Conservation (phyloP, 2,797 vertebrate species). For the Notolabrus celidotus region DNA sequence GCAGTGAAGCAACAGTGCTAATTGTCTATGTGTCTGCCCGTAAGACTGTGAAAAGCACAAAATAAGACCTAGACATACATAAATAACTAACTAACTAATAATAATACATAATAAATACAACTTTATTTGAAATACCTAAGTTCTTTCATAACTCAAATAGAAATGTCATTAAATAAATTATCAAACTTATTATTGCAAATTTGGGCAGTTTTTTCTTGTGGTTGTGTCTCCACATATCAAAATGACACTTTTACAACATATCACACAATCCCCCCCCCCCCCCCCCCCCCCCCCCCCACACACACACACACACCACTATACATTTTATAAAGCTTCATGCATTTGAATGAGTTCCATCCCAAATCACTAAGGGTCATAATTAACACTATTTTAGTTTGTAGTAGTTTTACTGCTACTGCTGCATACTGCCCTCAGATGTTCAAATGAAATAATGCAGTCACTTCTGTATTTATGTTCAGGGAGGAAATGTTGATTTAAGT, state of each 20-base stretch:
- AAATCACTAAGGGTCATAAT: background rate
- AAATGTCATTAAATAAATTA: background rate
- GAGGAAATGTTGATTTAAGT: background rate
- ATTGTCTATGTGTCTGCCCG: background rate
- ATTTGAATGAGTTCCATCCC: slow-evolving; percentile 11
- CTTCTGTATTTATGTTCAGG: background rate
- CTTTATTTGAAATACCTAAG: no score
- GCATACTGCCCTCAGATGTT: slow-evolving; percentile 3
- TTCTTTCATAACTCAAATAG: background rate
- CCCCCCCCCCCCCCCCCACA: no score
- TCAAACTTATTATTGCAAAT: slow-evolving; percentile 58
- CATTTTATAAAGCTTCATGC: slow-evolving; percentile 52
- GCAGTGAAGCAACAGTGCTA: background rate
- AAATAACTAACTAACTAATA: background rate
- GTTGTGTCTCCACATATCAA: slow-evolving; percentile 12
- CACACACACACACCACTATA: slow-evolving; percentile 36
- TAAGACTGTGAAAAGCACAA: slow-evolving; percentile 5
- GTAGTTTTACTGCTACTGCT: no score
- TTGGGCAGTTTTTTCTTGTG: slow-evolving; percentile 6
- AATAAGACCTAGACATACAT: background rate
- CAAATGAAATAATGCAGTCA: background rate
- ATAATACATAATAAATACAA: background rate
- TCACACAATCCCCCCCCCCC: slow-evolving; percentile 9
- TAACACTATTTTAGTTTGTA: slow-evolving; percentile 19
- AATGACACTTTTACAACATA: slow-evolving; percentile 32